Conservation (phyloP, 2,113 vertebrate genomes). For the Meleagris gallopavo region DNA sequence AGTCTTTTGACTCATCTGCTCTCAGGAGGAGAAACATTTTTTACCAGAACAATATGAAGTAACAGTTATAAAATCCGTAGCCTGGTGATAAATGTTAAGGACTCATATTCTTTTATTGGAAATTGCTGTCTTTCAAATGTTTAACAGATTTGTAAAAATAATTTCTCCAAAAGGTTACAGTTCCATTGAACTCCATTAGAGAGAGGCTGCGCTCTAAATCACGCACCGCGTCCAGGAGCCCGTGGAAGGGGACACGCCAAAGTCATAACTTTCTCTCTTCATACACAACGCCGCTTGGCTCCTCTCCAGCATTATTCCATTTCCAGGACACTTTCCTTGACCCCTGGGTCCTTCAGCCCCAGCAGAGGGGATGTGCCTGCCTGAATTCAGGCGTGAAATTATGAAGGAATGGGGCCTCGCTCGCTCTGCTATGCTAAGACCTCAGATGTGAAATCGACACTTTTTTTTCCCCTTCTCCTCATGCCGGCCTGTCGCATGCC, state of each 20-base stretch:
- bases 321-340: slow-evolving; percentile 70
- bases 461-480: slow-evolving; percentile 46
- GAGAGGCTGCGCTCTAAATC: slow-evolving; percentile 50
- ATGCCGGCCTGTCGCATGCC: slow-evolving; percentile 86
- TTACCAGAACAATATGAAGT: slow-evolving; percentile 62
- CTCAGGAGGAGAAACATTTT: slow-evolving; percentile 58
- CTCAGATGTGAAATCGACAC: slow-evolving; percentile 77
- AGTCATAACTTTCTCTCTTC: slow-evolving; percentile 42
- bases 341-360: slow-evolving; percentile 52
- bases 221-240: neutral
- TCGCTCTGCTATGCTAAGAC: slow-evolving; percentile 74
- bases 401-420: slow-evolving; percentile 71
- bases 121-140: slow-evolving; percentile 69
- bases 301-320: slow-evolving; percentile 52
- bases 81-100: slow-evolving; percentile 64
- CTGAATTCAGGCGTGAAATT: slow-evolving; percentile 88
- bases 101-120: slow-evolving; percentile 63
- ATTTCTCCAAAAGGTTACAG: slow-evolving; percentile 67
- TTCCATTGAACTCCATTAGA: slow-evolving; percentile 38
- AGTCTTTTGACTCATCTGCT: slow-evolving; percentile 57
- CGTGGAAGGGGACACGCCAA: neutral
- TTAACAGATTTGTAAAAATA: slow-evolving; percentile 75
- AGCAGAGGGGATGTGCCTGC: slow-evolving; percentile 49
- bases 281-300: neutral
- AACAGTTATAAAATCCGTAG: slow-evolving; percentile 60